These are phyloP conservation scores for Phlogophora meticulosa DNA, from an alignment of 2,888 invertebrate species.

Conservation along the genomic window DNA sequence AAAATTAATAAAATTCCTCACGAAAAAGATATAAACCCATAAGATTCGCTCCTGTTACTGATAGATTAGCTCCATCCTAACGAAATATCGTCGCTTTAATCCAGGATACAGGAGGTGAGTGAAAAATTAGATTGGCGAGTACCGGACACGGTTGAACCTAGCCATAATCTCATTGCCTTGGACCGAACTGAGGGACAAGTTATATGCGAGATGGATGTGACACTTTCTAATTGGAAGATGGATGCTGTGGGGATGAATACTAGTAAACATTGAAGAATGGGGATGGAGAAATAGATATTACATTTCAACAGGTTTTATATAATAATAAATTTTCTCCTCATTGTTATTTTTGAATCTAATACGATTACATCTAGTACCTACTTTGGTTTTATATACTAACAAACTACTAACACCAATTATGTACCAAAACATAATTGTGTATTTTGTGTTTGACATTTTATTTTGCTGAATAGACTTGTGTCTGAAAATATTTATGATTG, in stretches of 20 bases:
- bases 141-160: conserved; percentile 67
- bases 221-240: conserved; percentile 22
- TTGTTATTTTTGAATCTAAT: no score
- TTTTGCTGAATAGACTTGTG: no score
- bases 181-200: conserved; percentile 38
- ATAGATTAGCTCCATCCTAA: conserved; percentile 59
- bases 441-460: no score
- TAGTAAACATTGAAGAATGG: neutral
- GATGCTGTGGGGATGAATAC: conserved; percentile 5
- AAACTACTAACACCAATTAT: no score
- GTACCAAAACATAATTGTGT: no score
- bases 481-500: no score
- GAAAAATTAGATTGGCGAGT: conserved; percentile 76
- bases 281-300: neutral
- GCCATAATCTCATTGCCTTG: conserved; percentile 70
- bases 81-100: conserved; percentile 69
- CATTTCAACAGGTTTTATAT: neutral
- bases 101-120: conserved; percentile 69
- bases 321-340: no score
- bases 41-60: conserved; percentile 48
- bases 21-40: conserved; percentile 11
- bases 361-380: no score
- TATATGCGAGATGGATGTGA: conserved; percentile 36
- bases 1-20: conserved; percentile 8
- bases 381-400: no score